A percentile compares a stretch with the other conserved stretches of the same genome.
phyloP scores from a whole-genome alignment of 1,140 invertebrate species.

The Neodiprion fabricii region DNA sequence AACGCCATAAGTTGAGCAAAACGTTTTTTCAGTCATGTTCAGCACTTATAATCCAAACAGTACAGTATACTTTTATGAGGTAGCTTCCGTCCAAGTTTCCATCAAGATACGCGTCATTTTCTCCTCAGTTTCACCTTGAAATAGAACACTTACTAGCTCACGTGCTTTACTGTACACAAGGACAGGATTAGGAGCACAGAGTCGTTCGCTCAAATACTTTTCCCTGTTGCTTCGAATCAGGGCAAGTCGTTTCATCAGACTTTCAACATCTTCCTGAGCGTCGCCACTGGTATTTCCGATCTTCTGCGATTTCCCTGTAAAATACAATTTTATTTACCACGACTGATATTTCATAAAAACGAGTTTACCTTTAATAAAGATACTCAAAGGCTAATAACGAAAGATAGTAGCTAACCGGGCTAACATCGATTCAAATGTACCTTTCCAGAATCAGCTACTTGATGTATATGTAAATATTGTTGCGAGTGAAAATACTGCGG shows the following conservation, averaged over 20 bases:
- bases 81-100: neutral
- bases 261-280: slow-evolving; percentile 15
- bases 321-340: slow-evolving; percentile 1
- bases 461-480: too few species aligned
- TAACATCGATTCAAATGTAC: too few species aligned
- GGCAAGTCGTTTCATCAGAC: slow-evolving; percentile 39
- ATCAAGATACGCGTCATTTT: neutral
- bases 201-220: slow-evolving; percentile 39
- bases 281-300: slow-evolving; percentile 16
- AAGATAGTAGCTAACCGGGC: too few species aligned
- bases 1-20: too few species aligned
- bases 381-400: too few species aligned
- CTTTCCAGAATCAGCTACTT: too few species aligned
- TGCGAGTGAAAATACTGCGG: too few species aligned
- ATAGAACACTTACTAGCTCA: slow-evolving; percentile 41
- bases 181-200: slow-evolving; percentile 46
- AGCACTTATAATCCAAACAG: too few species aligned
- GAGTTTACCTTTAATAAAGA: slow-evolving; percentile 9
- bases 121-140: slow-evolving; percentile 8
- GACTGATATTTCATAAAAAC: slow-evolving; percentile 14
- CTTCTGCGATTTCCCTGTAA: slow-evolving; percentile 32
- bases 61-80: neutral
- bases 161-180: slow-evolving; percentile 39
- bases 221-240: slow-evolving; percentile 39
- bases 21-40: too few species aligned